These are phyloP conservation scores for Porites lutea DNA, from an alignment of 64 coral and sea anemone genomes.

Conservation along the genomic window DNA sequence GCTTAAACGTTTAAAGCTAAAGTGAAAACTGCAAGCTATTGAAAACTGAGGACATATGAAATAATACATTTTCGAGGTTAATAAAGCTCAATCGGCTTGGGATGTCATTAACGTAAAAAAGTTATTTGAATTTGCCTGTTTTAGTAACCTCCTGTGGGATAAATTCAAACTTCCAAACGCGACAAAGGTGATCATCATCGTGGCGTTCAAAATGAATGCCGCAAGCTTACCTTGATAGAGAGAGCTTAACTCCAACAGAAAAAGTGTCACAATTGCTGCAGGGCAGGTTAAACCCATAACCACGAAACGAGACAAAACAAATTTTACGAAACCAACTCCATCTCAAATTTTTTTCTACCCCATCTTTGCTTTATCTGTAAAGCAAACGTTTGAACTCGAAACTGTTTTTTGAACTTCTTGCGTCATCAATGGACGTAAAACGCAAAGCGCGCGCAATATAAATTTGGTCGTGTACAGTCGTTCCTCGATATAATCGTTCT, in stretches of 20 bases:
- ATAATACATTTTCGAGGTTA: too few species aligned
- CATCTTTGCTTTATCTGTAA: background rate
- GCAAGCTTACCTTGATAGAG: background rate
- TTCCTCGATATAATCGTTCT: too few species aligned
- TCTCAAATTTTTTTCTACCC: background rate
- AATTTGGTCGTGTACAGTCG: too few species aligned
- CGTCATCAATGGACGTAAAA: background rate
- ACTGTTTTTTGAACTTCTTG: background rate
- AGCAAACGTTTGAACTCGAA: background rate
- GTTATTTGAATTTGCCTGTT: too few species aligned
- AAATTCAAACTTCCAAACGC: too few species aligned
- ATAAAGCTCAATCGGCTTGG: too few species aligned
- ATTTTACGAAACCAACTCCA: background rate
- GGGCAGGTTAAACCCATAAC: slow-evolving; percentile 4
- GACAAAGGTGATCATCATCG: background rate
- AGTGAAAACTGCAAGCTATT: too few species aligned
- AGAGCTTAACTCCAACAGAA: slow-evolving; percentile 5
- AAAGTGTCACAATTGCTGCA: background rate
- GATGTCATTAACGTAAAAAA: too few species aligned
- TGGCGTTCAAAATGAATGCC: background rate
- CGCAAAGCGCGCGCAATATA: background rate
- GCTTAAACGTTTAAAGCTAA: too few species aligned
- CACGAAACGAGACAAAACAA: background rate
- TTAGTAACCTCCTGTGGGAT: too few species aligned
- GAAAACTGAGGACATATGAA: too few species aligned